phyloP scores from a whole-genome alignment of 2,797 vertebrate species.

The Aselliscus stoliczkanus region DNA sequence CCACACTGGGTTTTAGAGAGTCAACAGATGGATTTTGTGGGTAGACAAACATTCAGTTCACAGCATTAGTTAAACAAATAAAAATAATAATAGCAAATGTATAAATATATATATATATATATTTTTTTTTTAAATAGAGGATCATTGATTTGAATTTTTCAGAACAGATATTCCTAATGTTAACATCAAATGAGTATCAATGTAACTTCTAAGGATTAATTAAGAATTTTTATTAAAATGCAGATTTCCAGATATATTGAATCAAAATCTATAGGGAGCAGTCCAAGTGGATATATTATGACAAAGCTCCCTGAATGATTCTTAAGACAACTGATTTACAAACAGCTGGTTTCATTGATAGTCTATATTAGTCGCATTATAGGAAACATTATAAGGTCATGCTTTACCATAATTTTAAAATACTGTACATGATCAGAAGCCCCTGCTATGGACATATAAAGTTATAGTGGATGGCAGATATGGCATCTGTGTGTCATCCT shows the following conservation, averaged over 20 bases:
- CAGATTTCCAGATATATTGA: not conserved
- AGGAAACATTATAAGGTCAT: not conserved
- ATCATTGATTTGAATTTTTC: not conserved
- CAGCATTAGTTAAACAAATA: not conserved
- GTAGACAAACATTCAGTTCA: not conserved
- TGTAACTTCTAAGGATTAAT: not conserved
- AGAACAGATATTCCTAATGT: not conserved
- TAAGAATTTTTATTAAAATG: not conserved
- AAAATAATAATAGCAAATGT: not conserved
- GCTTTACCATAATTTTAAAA: not conserved
- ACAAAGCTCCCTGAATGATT: not conserved
- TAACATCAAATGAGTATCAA: not conserved
- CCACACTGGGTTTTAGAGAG: not conserved
- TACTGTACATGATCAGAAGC: not conserved
- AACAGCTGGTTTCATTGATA: not conserved
- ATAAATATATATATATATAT: not conserved
- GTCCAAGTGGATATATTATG: not conserved
- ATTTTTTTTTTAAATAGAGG: not conserved
- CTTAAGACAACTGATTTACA: not conserved
- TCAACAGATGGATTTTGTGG: not conserved
- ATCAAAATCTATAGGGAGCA: not conserved
- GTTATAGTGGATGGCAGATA: accelerated
- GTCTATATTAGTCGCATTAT: not conserved
- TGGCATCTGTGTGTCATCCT: not conserved
- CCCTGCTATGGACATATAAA: not conserved